Conservation (phyloP, 2,113 vertebrate species). For the Melanocharis versteri region DNA sequence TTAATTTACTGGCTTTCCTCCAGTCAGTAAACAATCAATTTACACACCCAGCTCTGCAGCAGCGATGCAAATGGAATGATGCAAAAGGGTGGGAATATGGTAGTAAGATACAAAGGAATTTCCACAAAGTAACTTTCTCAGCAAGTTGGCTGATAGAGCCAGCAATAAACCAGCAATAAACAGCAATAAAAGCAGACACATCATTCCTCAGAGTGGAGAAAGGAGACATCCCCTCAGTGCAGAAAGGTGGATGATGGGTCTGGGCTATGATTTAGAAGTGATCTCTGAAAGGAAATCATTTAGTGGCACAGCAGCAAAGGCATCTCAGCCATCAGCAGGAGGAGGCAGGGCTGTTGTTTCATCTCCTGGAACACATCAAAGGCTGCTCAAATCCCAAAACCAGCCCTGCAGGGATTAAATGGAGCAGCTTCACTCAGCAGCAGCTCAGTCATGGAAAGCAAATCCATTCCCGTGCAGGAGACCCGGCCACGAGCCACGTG, state of each 20-base stretch:
- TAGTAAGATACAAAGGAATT: neutral
- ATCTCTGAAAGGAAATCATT: neutral
- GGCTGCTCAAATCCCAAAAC: neutral
- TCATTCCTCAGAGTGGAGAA: neutral
- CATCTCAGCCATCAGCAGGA: neutral
- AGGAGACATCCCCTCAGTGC: neutral
- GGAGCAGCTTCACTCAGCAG: neutral
- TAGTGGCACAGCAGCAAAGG: neutral
- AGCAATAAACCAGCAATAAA: neutral
- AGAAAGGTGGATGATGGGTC: neutral
- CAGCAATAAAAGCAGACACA: neutral
- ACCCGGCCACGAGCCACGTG: neutral
- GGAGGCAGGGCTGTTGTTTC: neutral
- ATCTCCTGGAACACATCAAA: neutral
- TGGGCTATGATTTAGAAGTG: neutral
- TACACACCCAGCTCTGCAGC: neutral
- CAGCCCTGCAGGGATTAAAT: neutral
- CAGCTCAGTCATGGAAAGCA: neutral
- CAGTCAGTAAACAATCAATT: neutral
- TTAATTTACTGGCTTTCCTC: neutral
- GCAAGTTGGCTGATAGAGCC: neutral
- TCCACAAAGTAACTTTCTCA: neutral
- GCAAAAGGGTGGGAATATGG: neutral
- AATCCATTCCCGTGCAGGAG: neutral
- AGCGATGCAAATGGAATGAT: neutral